These are phyloP conservation scores for Auanema freiburgensis DNA, from an alignment of 2,888 invertebrate genomes.

Conservation along the genomic window DNA sequence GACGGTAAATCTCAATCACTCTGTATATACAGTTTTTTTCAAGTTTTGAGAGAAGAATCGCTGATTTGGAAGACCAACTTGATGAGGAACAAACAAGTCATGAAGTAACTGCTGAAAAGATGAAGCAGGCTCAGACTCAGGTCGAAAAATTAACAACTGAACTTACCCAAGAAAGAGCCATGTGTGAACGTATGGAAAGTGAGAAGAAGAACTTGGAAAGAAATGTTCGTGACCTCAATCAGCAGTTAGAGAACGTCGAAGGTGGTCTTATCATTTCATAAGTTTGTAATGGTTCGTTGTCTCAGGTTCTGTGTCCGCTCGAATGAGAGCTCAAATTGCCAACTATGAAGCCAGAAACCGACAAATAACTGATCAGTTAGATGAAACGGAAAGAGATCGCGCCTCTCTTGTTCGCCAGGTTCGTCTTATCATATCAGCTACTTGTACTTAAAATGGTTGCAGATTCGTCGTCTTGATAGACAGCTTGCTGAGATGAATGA, in stretches of 20 bases:
- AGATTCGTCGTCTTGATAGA: slow-evolving; percentile 23
- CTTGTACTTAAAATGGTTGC: not conserved
- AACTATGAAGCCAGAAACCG: slow-evolving; percentile 13
- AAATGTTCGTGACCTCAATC: slow-evolving; percentile 28
- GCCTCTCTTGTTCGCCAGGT: slow-evolving; percentile 7
- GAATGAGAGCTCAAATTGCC: slow-evolving; percentile 10
- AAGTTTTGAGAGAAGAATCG: slow-evolving; percentile 83
- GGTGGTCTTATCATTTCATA: slow-evolving; percentile 15
- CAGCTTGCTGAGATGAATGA: slow-evolving; percentile 20
- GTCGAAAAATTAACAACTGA: slow-evolving; percentile 53
- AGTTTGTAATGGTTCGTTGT: not conserved
- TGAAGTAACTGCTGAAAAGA: slow-evolving; percentile 81
- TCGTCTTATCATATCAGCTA: not conserved
- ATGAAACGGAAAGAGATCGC: slow-evolving; percentile 13
- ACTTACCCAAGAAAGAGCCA: slow-evolving; percentile 69
- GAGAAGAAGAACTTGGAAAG: slow-evolving; percentile 83
- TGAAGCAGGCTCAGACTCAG: slow-evolving; percentile 78
- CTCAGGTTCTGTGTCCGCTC: slow-evolving; percentile 7
- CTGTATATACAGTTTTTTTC: slow-evolving; percentile 47
- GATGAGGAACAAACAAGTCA: slow-evolving; percentile 91
- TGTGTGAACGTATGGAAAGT: slow-evolving; percentile 70
- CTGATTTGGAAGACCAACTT: slow-evolving; percentile 89
- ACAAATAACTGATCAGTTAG: slow-evolving; percentile 11
- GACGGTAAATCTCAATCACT: slow-evolving; percentile 83
- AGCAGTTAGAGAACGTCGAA: slow-evolving; percentile 30